Base-by-base conservation (phyloP, 37 sponge, comb jelly and placozoan species). In the Mnemiopsis leidyi region DNA sequence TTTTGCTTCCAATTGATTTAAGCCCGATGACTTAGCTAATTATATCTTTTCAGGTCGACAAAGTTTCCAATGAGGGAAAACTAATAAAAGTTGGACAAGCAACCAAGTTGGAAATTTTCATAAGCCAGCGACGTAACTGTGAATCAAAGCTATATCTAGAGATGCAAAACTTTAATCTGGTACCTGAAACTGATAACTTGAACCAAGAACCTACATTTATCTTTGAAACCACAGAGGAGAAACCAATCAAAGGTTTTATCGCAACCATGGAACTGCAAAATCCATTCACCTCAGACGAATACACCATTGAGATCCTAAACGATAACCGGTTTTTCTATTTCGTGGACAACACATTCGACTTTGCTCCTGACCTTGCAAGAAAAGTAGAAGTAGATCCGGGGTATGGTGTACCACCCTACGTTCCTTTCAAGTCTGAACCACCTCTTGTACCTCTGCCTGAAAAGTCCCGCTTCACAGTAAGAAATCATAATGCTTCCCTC, bases 291-390 rank as follows among this genome's bases (percentile, higher is more conserved):
- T 23, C 61, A 25, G 61, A 38, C 24, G 32, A 28, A 18, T 85
- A 85, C 48, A 38, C 25, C n/a, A 85, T 85, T 28, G 90, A 85
- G 35, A 85, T 85, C 90, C 90, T 85, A 1, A 85, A 85, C 35
- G 40, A 18, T 21, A 40, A 85, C 23, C 0, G 90, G 25, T 40
- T 24, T 33, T 85, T 85, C 24, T 29, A 26, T 38, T 85, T 85
- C 23, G 35, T 85, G 5, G 90, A 85, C 39, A 61, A 85, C 3
- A 71, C 30, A 29, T 71, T 29, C 75, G 30, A n/a, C 75, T n/a
- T 71, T 28, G 30, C 75, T 7, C 90, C 90, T 40, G 90, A 85
- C 48, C 0, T 34, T 13, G 36, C 32, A 16, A 32, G 16, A 13
- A 85, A 26, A 26, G 90, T 23, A 25, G 90, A 85, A 25, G 90